These are phyloP conservation scores for Hydropotes inermis DNA, from an alignment of 2,113 vertebrate genomes.

Conservation along the genomic window DNA sequence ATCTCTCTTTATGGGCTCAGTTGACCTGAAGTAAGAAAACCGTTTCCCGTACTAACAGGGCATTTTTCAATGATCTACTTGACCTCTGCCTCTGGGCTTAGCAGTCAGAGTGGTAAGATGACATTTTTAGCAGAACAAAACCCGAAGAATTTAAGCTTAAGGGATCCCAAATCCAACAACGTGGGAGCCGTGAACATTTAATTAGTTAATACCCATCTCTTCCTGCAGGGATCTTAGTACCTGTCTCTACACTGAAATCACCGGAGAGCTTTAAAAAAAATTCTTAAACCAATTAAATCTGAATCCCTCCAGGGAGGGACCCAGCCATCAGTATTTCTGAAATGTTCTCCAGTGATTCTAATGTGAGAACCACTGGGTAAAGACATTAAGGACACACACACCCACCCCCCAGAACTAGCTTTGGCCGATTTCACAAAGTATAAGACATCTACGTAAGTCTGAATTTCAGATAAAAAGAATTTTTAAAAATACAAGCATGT, in stretches of 20 bases:
- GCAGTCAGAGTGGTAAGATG: constrained; percentile 10
- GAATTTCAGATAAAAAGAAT: background rate
- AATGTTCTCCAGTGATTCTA: background rate
- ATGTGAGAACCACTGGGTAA: background rate
- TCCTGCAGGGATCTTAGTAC: background rate
- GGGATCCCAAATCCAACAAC: background rate
- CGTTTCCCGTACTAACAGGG: constrained; percentile 10
- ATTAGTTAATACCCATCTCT: background rate
- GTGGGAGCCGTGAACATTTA: background rate
- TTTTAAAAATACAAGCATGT: background rate
- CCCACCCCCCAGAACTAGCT: background rate
- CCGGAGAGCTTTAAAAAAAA: background rate
- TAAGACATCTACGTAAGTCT: background rate
- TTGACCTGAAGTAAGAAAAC: constrained; percentile 40
- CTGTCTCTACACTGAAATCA: background rate
- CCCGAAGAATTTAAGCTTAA: background rate
- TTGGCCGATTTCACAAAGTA: background rate
- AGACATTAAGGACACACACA: background rate
- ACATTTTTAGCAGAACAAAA: constrained; percentile 8
- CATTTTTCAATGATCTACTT: background rate
- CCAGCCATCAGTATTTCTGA: background rate
- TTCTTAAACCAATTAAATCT: background rate
- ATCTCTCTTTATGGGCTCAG: background rate
- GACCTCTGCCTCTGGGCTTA: constrained; percentile 16
- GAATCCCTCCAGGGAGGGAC: background rate